Conservation (phyloP, 2,113 vertebrate species). For the Crypturellus undulatus region DNA sequence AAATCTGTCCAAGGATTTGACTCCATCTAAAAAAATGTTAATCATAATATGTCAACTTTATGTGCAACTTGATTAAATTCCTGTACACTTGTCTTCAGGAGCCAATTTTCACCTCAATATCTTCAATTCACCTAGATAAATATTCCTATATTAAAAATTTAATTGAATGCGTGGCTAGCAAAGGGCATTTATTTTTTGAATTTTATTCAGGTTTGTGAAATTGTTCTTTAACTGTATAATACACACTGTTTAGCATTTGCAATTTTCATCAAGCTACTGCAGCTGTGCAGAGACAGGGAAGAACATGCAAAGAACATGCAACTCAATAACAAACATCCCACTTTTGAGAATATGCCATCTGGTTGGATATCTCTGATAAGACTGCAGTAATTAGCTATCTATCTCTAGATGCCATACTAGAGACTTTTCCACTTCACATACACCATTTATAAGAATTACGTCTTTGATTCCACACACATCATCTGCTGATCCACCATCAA, state of each 20-base stretch:
- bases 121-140: neutral
- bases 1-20: constrained; percentile 1
- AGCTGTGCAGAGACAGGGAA: neutral
- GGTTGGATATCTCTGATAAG: neutral
- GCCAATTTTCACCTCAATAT: neutral
- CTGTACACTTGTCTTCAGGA: neutral
- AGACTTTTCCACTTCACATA: neutral
- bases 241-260: neutral
- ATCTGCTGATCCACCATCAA: neutral
- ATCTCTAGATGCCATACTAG: neutral
- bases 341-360: neutral
- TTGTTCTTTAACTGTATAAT: neutral
- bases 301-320: neutral
- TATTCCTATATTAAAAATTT: neutral
- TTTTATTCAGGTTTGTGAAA: neutral
- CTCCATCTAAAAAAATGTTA: neutral
- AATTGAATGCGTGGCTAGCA: neutral
- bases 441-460: neutral
- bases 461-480: neutral
- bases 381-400: neutral
- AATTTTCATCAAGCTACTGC: neutral
- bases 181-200: neutral
- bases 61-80: neutral
- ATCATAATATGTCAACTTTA: neutral
- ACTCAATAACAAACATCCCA: neutral